A percentile compares a stretch with the other conserved stretches of the same genome.
phyloP scores from a whole-genome alignment of 2,888 invertebrate genomes.

The Panopea generosa region DNA sequence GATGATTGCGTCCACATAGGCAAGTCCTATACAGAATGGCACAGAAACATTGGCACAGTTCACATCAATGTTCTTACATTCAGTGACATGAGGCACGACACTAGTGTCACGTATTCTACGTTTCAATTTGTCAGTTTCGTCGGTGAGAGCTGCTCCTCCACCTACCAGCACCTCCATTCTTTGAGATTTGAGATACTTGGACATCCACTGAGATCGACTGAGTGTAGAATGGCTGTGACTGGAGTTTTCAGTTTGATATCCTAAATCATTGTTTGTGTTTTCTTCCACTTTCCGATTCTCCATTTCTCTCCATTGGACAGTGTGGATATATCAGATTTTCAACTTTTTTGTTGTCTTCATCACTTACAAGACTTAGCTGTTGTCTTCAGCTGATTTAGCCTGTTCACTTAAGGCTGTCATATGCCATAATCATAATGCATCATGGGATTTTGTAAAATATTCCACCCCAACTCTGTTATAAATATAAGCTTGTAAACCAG shows the following conservation, averaged over 20 bases:
- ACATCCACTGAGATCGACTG: slow-evolving; percentile 20
- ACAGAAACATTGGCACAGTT: slow-evolving; percentile 7
- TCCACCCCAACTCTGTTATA: no score
- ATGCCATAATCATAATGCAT: no score
- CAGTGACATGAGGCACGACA: slow-evolving; percentile 40
- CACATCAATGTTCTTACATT: slow-evolving; percentile 7
- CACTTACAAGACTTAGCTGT: no score
- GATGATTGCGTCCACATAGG: slow-evolving; percentile 47
- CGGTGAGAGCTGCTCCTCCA: slow-evolving; percentile 14
- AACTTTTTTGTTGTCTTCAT: no score
- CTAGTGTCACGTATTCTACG: slow-evolving; percentile 15
- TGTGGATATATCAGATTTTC: no score
- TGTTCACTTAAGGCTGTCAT: no score
- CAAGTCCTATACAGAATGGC: slow-evolving; percentile 49
- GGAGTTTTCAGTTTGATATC: slow-evolving; percentile 7
- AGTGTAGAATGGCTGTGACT: slow-evolving; percentile 15
- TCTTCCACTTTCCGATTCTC: no score
- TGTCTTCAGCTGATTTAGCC: no score
- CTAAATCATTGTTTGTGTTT: no score
- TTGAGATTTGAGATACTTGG: slow-evolving; percentile 41
- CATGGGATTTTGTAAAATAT: no score
- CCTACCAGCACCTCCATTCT: slow-evolving; percentile 35
- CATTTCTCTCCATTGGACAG: no score
- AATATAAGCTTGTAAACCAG: no score
- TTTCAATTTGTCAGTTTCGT: slow-evolving; percentile 33